phyloP scores from a whole-genome alignment of 2,797 vertebrate genomes.

The Clamator glandarius region DNA sequence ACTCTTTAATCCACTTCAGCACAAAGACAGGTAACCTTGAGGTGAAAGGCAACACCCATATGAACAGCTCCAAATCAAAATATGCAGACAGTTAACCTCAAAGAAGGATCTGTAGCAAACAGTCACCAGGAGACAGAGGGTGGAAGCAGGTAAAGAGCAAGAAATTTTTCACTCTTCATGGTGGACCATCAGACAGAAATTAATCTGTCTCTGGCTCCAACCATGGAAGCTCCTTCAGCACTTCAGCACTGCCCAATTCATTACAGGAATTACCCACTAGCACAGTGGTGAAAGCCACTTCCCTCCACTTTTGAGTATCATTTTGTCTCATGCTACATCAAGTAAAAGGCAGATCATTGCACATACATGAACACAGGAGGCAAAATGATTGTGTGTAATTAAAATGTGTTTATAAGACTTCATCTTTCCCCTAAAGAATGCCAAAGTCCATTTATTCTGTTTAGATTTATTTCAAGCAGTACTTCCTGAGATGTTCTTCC shows the following conservation, averaged over 20 bases:
- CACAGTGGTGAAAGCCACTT: background rate
- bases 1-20: background rate
- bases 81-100: background rate
- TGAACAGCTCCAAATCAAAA: background rate
- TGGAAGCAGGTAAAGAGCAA: background rate
- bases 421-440: background rate
- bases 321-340: background rate
- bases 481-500: constrained; percentile 12
- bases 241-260: background rate
- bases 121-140: background rate
- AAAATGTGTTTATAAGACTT: background rate
- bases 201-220: background rate
- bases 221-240: background rate
- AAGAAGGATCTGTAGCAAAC: background rate
- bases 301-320: background rate
- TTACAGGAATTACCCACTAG: background rate
- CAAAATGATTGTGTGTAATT: background rate
- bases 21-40: background rate
- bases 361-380: background rate
- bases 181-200: background rate
- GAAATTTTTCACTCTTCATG: background rate
- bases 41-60: background rate
- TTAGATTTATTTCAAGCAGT: background rate
- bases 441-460: background rate
- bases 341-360: background rate